These are phyloP conservation scores for Wasmannia auropunctata DNA, from an alignment of 1,140 invertebrate species.

Conservation along the genomic window DNA sequence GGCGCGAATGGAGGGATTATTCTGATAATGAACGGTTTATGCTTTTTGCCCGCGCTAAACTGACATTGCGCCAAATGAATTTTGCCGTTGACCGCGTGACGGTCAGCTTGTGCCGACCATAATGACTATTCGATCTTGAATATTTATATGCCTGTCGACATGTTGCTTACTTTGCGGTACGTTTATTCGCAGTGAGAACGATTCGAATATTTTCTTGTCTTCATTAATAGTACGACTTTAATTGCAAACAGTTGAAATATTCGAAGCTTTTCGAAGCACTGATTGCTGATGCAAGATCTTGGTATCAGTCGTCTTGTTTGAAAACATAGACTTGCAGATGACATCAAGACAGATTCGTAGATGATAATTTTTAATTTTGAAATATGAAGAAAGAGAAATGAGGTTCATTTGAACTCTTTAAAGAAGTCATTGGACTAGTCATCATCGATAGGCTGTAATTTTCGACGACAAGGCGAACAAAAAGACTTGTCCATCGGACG, in stretches of 20 bases:
- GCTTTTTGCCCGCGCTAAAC: neutral
- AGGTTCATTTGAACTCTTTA: neutral
- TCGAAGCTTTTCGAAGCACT: neutral
- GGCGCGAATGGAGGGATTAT: neutral
- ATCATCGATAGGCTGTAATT: neutral
- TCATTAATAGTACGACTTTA: neutral
- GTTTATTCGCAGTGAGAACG: neutral
- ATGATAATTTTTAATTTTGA: neutral
- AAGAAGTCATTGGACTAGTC: neutral
- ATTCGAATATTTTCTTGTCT: neutral
- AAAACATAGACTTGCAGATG: neutral
- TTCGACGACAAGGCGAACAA: neutral
- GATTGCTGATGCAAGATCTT: neutral
- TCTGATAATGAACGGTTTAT: neutral
- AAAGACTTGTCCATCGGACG: neutral
- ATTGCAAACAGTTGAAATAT: neutral
- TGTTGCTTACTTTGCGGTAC: neutral
- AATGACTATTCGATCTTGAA: neutral
- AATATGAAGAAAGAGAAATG: neutral
- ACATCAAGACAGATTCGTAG: neutral
- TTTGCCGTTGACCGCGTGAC: neutral
- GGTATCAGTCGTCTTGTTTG: neutral
- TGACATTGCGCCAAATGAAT: conserved; percentile 11
- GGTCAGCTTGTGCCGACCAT: neutral
- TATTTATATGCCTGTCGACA: neutral